Conservation (phyloP, 2,888 invertebrate genomes). For the Clistopyga incitator region DNA sequence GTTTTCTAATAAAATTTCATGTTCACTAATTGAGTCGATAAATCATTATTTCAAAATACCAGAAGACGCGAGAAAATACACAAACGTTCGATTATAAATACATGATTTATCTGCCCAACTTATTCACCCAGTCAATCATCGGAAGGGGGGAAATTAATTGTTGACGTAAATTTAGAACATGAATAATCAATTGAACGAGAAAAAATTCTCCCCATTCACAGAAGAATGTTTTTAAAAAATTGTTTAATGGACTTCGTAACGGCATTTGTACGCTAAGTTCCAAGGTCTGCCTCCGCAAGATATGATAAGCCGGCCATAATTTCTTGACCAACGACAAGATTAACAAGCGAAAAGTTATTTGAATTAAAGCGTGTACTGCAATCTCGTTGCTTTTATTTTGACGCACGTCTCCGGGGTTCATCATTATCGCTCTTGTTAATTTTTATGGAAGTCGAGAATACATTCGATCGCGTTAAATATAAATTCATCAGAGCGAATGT, state of each 20-base stretch:
- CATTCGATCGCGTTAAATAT: background rate
- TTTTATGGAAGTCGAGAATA: slow-evolving; percentile 4
- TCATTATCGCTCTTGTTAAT: slow-evolving; percentile 46
- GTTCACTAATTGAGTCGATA: background rate
- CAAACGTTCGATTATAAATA: background rate
- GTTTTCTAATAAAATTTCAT: background rate
- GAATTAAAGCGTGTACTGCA: background rate
- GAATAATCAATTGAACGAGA: background rate
- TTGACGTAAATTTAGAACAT: background rate
- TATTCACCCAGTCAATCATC: background rate
- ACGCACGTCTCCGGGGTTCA: background rate
- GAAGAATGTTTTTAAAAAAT: background rate
- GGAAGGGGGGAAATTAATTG: background rate
- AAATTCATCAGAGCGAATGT: background rate
- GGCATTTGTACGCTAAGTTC: background rate
- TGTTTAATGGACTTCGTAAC: slow-evolving; percentile 24
- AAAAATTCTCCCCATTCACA: slow-evolving; percentile 7
- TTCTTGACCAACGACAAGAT: slow-evolving; percentile 60
- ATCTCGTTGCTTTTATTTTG: background rate
- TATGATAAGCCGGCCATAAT: slow-evolving; percentile 48
- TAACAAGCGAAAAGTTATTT: background rate
- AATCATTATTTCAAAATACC: background rate
- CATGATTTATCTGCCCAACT: background rate
- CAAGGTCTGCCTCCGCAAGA: slow-evolving; percentile 13
- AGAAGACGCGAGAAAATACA: background rate